Evolutionary conservation across 1,140 invertebrate species (phyloP).

Genomic region (Acarapis woodi): DNA sequence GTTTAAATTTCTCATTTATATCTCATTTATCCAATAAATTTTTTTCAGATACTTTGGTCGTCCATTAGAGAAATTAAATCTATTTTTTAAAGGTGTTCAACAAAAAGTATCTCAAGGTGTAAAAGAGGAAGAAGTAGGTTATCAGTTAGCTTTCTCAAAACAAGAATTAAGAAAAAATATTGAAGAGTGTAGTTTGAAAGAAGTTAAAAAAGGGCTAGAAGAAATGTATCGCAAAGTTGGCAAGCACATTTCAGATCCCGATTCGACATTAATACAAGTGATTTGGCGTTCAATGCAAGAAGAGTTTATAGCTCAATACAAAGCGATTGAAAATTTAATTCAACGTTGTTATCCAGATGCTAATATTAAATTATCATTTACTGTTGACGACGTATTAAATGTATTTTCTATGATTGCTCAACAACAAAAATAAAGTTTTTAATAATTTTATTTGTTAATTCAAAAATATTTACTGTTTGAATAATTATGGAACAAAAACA

Average conservation of each 20-base stretch:
- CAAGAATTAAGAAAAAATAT: constrained; percentile 84
- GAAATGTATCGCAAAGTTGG: constrained; percentile 77
- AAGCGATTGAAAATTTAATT: constrained; percentile 69
- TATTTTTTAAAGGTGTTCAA: constrained; percentile 86
- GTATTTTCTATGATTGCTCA: constrained; percentile 97
- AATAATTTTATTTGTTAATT: no score
- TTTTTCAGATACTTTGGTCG: constrained; percentile 73
- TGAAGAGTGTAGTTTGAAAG: constrained; percentile 70
- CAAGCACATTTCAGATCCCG: constrained; percentile 82
- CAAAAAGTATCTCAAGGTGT: constrained; percentile 64
- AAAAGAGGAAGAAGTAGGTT: constrained; percentile 87
- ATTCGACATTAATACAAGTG: constrained; percentile 59
- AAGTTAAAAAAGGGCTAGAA: constrained; percentile 79
- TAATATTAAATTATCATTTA: constrained; percentile 75
- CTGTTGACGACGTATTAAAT: constrained; percentile 76
- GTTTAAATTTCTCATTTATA: no score
- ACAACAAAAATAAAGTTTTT: constrained; percentile 39
- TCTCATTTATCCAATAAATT: no score
- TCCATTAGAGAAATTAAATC: constrained; percentile 79
- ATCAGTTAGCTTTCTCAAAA: constrained; percentile 88
- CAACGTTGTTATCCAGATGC: constrained; percentile 85
- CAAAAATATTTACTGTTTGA: no score
- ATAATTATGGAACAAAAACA: no score
- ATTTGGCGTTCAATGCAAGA: constrained; percentile 99
- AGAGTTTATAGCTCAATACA: constrained; percentile 91